Base-by-base conservation (phyloP, 2,113 vertebrate species). In the Tupaia chinensis region DNA sequence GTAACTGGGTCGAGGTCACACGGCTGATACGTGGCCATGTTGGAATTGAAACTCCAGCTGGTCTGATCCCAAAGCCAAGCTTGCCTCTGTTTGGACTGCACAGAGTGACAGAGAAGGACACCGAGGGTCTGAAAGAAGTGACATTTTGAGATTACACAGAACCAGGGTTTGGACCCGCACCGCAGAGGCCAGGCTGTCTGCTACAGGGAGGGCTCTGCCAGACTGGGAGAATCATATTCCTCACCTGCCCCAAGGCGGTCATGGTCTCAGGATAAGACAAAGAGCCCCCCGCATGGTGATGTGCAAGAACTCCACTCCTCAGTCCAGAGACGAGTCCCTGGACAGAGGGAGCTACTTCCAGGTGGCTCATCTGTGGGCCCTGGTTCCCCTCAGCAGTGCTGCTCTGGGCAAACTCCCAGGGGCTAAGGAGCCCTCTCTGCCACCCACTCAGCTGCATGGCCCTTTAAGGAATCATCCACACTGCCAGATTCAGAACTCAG, bases 11-110 rank as follows among this genome's bases (percentile, higher is more conserved):
- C 17, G 32, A 58, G 34, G 85, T 58, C 65, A 29, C 77, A 27
- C 76, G 54, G 92, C 60, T 54, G 60, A 9, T 1, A 16, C 0
- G 73, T 0, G 7, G n/a, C 68, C 3, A 4, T 2, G 7, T 14
- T 17, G 44, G 53, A 23, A 58, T 19, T 1, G 53, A 65, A 70
- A 11, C 20, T 22, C 32, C 34, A 7, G 53, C 19, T 3, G 5
- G 1, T 68, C 34, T 34, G 83, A 72, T 11, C 69, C 86, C 22
- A 19, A 32, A 87, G 76, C 69, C 27, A 10, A 4, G 9, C 61
- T 27, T 0, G 12, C 61, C 34, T 78, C 2, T 27, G 15, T 16
- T n/a, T 1, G 63, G 65, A 23, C 56, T 29, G 19, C 25, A 0
- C 20, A 23, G 23, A 13, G 20, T 5, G 58, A 34, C 32, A 29